Evolutionary conservation across 2,113 vertebrate genomes (phyloP).

Genomic region (Oncorhynchus masou): DNA sequence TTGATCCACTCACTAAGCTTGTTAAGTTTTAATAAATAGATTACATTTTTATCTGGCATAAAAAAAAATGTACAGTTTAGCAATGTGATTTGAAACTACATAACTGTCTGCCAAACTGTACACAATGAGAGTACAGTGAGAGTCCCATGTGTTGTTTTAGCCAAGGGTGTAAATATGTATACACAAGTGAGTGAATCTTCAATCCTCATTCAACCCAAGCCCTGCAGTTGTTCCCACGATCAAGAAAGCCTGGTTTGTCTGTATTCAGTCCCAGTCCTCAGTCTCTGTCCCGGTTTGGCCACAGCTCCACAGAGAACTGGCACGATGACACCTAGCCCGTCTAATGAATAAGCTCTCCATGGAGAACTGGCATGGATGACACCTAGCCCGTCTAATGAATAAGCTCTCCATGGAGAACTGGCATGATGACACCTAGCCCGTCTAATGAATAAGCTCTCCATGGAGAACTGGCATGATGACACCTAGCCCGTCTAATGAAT

Average conservation of each 20-base stretch:
- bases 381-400: constrained; percentile 16
- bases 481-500: constrained; percentile 16
- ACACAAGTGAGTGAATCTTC: not conserved
- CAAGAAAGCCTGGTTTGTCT: constrained; percentile 2
- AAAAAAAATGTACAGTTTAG: too few species aligned
- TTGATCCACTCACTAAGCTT: too few species aligned
- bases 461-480: constrained; percentile 5
- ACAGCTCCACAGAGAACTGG: constrained; percentile 25
- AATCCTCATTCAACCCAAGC: not conserved
- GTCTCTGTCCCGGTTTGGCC: not conserved
- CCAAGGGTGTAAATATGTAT: not conserved
- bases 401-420: constrained; percentile 1
- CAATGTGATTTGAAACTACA: too few species aligned
- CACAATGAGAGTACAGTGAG: too few species aligned
- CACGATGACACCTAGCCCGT: not conserved
- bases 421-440: not conserved
- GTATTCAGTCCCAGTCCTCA: constrained; percentile 1
- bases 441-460: constrained; percentile 23
- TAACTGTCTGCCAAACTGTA: too few species aligned
- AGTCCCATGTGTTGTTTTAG: not conserved
- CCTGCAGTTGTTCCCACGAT: constrained; percentile 6
- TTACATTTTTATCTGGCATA: too few species aligned
- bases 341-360: constrained; percentile 22
- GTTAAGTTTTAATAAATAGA: too few species aligned
- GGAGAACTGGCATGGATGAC: constrained; percentile 5